Evolutionary conservation across 2,113 vertebrate species (phyloP), one percentile per base, ranked within the genome.

Genomic region (Urocolius indicus): DNA sequence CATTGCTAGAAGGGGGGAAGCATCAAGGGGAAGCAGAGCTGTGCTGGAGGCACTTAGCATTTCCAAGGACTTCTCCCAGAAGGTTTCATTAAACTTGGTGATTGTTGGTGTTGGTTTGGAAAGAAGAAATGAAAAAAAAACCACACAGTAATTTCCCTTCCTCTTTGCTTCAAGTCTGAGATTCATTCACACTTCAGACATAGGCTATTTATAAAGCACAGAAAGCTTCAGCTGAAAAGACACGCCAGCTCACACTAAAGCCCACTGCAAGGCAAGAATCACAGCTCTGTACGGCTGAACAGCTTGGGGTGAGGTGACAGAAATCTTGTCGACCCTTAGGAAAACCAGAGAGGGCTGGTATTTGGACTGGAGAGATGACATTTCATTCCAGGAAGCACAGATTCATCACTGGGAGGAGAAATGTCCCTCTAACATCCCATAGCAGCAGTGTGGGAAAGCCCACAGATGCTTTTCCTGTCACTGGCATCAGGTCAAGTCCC

Each of bases 31-130:
- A 32, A 67, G 21, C 46, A 49, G 51, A 61, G 26, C 43, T 5
- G 1, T 10, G 13, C 9, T 7, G 2, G 34, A 29, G 14, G 55
- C 41, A 63, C 27, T 34, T 3, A 0, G 16, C 6, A 5, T 38
- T 49, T 36, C 57, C 43, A 38, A 27, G 36, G 58, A 41, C 30
- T 19, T n/a, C 5, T 23, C 57, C 27, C 66, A 24, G 34, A 15
- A 36, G 22, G 26, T 59, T 46, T 14, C 52, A 15, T 4, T 30
- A 34, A 49, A 45, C 7, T 24, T 10, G 4, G 6, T 0, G 8
- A 66, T 1, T 41, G 38, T 0, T 45, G 9, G 5, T 1, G 3
- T 27, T 52, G 38, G 22, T 54, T 69, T 38, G 43, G 66, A 48
- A 59, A 26, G 38, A 15, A 45, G 76, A 49, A 65, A 52, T 67